These are phyloP conservation scores for Tadarida brasiliensis DNA, from an alignment of 2,797 vertebrate species.

Conservation along the genomic window DNA sequence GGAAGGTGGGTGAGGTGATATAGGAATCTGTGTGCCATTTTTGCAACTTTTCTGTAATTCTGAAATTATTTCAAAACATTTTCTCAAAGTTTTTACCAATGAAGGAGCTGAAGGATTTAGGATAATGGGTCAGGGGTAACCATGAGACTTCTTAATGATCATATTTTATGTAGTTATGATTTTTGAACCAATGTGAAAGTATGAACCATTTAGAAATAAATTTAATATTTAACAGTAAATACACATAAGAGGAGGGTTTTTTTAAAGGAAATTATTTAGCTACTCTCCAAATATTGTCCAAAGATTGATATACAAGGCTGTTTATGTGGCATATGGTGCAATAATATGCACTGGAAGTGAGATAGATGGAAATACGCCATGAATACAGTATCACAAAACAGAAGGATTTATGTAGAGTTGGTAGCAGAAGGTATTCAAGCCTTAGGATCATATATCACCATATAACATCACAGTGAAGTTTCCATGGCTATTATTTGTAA, in stretches of 20 bases:
- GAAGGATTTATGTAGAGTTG: background rate
- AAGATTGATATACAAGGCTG: background rate
- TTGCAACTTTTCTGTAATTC: background rate
- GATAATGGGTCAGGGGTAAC: background rate
- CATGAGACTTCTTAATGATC: background rate
- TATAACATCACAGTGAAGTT: background rate
- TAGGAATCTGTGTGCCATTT: background rate
- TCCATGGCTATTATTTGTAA: background rate
- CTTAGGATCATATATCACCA: background rate
- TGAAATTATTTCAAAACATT: background rate
- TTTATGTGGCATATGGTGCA: background rate
- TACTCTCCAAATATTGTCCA: background rate
- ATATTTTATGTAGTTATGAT: background rate
- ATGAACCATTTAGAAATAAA: conserved; percentile 25
- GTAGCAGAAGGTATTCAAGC: background rate
- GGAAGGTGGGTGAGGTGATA: background rate
- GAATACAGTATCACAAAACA: background rate
- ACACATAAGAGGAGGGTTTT: background rate
- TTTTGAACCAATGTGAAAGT: background rate
- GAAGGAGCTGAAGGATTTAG: background rate
- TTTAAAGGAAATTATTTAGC: background rate
- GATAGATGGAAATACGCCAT: background rate
- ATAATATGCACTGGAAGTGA: background rate
- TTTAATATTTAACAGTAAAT: conserved; percentile 48
- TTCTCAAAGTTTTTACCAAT: background rate